Percentiles rank a stretch among this genome's conserved stretches.
Evolutionary conservation across 2,797 vertebrate genomes (phyloP).

Genomic region (Tinamus major): DNA sequence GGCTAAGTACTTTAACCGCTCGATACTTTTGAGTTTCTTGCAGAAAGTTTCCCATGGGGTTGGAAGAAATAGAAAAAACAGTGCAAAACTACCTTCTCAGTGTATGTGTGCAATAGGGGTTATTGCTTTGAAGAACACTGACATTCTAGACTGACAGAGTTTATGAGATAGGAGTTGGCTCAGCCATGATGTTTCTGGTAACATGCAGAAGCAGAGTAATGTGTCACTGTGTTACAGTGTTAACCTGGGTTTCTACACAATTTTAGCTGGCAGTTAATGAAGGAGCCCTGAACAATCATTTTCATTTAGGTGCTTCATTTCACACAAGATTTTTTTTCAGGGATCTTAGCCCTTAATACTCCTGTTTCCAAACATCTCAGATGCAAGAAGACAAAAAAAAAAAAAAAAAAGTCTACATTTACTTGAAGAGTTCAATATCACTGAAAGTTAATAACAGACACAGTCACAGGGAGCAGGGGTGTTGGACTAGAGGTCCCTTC

Average conservation of each 20-base stretch:
- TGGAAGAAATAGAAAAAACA: background rate
- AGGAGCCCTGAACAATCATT: background rate
- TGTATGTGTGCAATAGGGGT: accelerated
- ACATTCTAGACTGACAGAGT: background rate
- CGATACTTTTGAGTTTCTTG: background rate
- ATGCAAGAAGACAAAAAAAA: background rate
- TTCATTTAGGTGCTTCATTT: background rate
- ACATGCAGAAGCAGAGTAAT: background rate
- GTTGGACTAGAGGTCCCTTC: no score
- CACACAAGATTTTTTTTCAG: background rate
- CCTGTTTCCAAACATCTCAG: background rate
- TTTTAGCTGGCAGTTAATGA: background rate
- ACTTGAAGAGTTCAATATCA: background rate
- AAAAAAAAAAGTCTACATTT: background rate
- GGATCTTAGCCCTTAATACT: background rate
- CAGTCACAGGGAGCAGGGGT: background rate
- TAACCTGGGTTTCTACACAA: background rate
- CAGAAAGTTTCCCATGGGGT: background rate
- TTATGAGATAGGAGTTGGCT: background rate
- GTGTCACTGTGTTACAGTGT: background rate
- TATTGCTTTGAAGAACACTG: background rate
- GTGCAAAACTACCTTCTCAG: background rate
- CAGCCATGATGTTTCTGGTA: background rate
- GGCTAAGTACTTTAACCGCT: background rate
- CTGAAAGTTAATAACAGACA: background rate